Evolutionary conservation across 2,888 invertebrate genomes (phyloP), one percentile per base, ranked within the genome.

Genomic region (Apamea epomidion): DNA sequence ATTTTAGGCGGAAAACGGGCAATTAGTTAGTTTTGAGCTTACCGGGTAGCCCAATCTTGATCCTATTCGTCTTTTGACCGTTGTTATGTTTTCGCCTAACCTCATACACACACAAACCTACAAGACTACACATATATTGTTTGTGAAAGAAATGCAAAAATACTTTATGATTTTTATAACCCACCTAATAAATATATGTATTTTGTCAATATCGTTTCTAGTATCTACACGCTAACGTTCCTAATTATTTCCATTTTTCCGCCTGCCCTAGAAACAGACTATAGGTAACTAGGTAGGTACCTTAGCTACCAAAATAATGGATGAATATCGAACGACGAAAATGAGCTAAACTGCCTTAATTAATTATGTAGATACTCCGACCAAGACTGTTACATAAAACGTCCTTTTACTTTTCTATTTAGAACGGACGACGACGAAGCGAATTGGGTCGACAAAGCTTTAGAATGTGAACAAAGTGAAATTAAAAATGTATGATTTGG

Each of bases 291-390:
- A n/a, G n/a, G n/a, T n/a, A n/a, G n/a, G n/a, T n/a, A 58, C 58
- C 18, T 16, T 45, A 71, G 42, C 8, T 58, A 37, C 8, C 32
- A 51, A 80, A 80, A 67, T 67, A 74, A 75, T 60, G 51, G 29
- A 74, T 64, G 32, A 82, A 70, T 76, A 77, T 83, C 62, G 58
- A 72, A 62, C 54, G 45, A 64, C 37, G 54, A 72, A 72, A 68
- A 72, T 42, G 10, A 48, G 54, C 7, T 64, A 80, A 69, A 70
- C 64, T 16, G 16, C 42, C 48, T 64, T 58, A 73, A 68, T 82
- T 80, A 67, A 71, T 84, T 79, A 84, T 71, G 85, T 68, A 84
- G 60, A 29, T 67, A 79, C 48, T 74, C 45, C 62, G n/a, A 72
- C 42, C 64, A 51, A 78, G 67, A 64, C 58, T 58, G 51, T 70